Evolutionary conservation across 2,113 vertebrate species (phyloP), one percentile per base, ranked within the genome.

Genomic region (Spea multiplicata): DNA sequence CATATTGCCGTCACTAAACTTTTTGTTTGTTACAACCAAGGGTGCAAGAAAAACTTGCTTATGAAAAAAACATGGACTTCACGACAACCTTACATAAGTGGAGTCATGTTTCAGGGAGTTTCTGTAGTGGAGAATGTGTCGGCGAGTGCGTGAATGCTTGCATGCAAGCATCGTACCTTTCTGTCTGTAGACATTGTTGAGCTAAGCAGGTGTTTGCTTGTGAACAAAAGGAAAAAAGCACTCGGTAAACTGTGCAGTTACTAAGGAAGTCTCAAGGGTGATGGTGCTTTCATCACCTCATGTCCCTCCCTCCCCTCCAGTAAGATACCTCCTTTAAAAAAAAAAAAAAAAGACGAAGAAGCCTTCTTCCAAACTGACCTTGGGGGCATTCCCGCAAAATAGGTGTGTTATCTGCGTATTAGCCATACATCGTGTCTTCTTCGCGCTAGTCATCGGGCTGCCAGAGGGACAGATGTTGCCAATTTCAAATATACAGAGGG

Each of bases 381-480:
- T 16, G 71, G 17, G 70, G 78, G 68, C 78, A 80, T 80, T 61
- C 52, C 16, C 44, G 52, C 46, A 61, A 47, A 74, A 45, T 55
- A 55, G 78, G 71, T 57, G 78, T 68, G 52, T 48, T 61, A 59
- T 66, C 30, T 74, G 67, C 81, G 75, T 72, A 81, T 30, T 44
- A 44, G 44, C 17, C 83, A 44, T 85, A 82, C 0, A 0, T 82
- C 16, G 73, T 0, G 0, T 84, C 76, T 82, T 82, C 86, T 75
- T 81, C 76, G 71, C 6, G 30, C 71, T 80, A 87, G 88, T 86
- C 82, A 84, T 76, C 88, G 84, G 61, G 50, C 83, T 83, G 87
- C 89, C 84, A 81, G 82, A 86, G 86, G 90, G 88, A 89, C 90
- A 90, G 89, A 89, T 90, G 90, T 89, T 91, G 91, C 88, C 86